A percentile compares a stretch with the other conserved stretches of the same genome.
Evolutionary conservation across 2,888 invertebrate species (phyloP).

Genomic region (Euproctis similis): DNA sequence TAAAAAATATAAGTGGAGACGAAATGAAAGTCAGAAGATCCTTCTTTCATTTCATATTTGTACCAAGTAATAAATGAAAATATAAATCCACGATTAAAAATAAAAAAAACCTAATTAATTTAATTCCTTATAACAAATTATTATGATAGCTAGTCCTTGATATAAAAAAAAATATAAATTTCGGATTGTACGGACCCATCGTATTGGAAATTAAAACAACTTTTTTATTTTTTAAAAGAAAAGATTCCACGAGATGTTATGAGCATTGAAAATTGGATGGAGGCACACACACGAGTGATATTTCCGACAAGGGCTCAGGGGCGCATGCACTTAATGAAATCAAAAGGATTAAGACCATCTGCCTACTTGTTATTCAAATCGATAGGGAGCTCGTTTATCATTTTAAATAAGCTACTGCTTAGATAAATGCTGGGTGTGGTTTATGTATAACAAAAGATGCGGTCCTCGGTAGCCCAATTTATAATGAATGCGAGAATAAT

Average conservation of each 20-base stretch:
- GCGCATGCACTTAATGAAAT: conserved; percentile 75
- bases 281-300: conserved; percentile 66
- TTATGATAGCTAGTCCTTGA: conserved; percentile 11
- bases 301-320: conserved; percentile 71
- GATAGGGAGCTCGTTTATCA: conserved; percentile 74
- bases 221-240: conserved; percentile 19
- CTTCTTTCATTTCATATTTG: too few relatives aligned
- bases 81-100: too few relatives aligned
- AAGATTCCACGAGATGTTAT: conserved; percentile 43
- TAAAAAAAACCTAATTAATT: too few relatives aligned
- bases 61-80: too few relatives aligned
- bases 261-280: conserved; percentile 49
- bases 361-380: conserved; percentile 76
- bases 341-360: conserved; percentile 76
- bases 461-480: conserved; percentile 62
- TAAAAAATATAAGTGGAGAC: too few relatives aligned
- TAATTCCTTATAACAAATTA: too few relatives aligned
- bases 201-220: too few relatives aligned
- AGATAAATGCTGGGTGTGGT: conserved; percentile 72
- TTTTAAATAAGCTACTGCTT: conserved; percentile 74
- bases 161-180: conserved; percentile 13
- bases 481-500: conserved; percentile 41
- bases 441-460: conserved; percentile 62
- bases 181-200: too few relatives aligned
- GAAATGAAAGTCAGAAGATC: too few relatives aligned